Conservation (phyloP, 2,888 invertebrate species). For the Priocnemis perturbator region DNA sequence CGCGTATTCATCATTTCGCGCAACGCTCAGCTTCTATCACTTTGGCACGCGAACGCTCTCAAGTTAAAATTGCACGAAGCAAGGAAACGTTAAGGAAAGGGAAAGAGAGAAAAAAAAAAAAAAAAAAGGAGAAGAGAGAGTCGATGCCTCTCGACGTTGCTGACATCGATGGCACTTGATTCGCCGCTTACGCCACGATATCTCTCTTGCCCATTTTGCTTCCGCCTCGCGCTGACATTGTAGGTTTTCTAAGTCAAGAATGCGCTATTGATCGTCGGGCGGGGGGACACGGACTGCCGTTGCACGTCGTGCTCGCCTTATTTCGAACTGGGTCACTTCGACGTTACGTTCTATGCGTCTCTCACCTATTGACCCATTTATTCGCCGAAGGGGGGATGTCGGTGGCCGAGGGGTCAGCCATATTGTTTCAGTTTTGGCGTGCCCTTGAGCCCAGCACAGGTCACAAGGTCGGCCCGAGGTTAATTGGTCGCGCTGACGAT, state of each 20-base stretch:
- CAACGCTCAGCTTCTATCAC: too few species aligned
- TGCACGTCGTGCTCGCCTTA: slow-evolving; percentile 29
- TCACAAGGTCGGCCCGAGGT: background rate
- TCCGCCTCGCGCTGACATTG: slow-evolving; percentile 48
- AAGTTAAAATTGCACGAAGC: too few species aligned
- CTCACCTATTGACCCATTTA: slow-evolving; percentile 60
- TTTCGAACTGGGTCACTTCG: slow-evolving; percentile 53
- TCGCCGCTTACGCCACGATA: slow-evolving; percentile 17
- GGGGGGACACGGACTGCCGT: background rate
- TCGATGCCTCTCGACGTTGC: too few species aligned
- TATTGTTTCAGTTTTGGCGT: slow-evolving; percentile 45
- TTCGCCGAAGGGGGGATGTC: slow-evolving; percentile 1
- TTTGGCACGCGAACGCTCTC: too few species aligned
- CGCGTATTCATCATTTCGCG: too few species aligned
- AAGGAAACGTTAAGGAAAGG: too few species aligned
- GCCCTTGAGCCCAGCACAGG: slow-evolving; percentile 18
- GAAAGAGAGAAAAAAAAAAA: too few species aligned
- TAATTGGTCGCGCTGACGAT: background rate
- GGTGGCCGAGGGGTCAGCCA: slow-evolving; percentile 14
- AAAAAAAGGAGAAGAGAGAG: too few species aligned
- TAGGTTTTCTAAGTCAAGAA: slow-evolving; percentile 61
- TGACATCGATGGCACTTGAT: slow-evolving; percentile 16
- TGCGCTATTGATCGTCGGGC: slow-evolving; percentile 51
- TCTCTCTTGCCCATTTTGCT: background rate
- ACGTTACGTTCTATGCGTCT: slow-evolving; percentile 42